A percentile compares a stretch with the other conserved stretches of the same genome.
Evolutionary conservation across 2,888 invertebrate genomes (phyloP).

Genomic region (Protonemura montana): DNA sequence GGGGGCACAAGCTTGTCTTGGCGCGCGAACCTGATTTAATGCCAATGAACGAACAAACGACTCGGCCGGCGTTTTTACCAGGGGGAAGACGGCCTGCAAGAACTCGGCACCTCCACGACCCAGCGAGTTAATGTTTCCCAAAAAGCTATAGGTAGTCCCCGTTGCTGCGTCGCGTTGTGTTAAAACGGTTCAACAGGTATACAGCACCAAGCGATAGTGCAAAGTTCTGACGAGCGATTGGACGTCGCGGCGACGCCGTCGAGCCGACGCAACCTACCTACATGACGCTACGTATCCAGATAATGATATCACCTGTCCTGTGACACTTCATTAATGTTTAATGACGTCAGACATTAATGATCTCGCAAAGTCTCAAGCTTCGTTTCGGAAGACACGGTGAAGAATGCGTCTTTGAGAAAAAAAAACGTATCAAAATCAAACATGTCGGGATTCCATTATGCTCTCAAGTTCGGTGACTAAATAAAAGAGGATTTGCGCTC

Average conservation of each 20-base stretch:
- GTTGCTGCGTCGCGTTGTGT: neutral
- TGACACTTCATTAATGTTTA: constrained; percentile 4
- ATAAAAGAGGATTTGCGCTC: neutral
- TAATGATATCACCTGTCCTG: neutral
- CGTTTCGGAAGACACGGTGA: neutral
- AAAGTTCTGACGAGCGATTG: neutral
- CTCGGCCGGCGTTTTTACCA: neutral
- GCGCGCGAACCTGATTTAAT: neutral
- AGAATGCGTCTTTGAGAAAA: neutral
- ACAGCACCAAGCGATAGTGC: neutral
- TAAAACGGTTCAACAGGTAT: neutral
- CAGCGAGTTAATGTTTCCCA: neutral
- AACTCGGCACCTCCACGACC: neutral
- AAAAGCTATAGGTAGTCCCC: neutral
- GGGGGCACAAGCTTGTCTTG: neutral
- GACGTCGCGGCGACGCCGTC: neutral
- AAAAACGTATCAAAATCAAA: neutral
- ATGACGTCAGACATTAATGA: constrained; percentile 12
- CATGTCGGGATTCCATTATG: neutral
- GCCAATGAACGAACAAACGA: neutral
- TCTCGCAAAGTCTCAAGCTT: neutral
- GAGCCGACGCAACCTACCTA: neutral
- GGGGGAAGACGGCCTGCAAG: neutral
- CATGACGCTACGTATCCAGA: neutral
- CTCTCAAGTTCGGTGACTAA: neutral